Percentiles rank a stretch among this genome's conserved stretches.
Evolutionary conservation across 1,140 invertebrate species (phyloP).

Genomic region (Pseudoatta argentina): DNA sequence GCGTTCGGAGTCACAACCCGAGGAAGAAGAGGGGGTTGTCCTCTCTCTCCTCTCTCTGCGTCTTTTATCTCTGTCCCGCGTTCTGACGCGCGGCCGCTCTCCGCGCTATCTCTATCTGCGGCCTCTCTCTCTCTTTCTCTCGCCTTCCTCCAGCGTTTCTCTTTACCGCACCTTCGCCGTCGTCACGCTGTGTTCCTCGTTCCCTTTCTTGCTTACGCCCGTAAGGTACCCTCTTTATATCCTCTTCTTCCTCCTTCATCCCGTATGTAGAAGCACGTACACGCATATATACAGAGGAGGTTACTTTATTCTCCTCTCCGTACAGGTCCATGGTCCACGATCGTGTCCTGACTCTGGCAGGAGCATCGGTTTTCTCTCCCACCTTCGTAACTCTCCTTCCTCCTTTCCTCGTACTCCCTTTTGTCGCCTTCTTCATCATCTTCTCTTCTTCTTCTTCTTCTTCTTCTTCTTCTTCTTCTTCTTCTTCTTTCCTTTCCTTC

Average conservation of each 20-base stretch:
- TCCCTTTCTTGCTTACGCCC: slow-evolving; percentile 63
- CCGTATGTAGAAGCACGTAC: slow-evolving; percentile 7
- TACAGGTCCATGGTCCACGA: slow-evolving; percentile 77
- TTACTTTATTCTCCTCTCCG: slow-evolving; percentile 73
- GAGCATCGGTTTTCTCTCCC: slow-evolving; percentile 61
- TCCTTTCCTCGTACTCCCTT: slow-evolving; percentile 39
- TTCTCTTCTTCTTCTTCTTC: slow-evolving; percentile 14
- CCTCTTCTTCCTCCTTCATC: slow-evolving; percentile 47
- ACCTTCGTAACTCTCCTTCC: slow-evolving; percentile 43
- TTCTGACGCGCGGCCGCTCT: slow-evolving; percentile 42
- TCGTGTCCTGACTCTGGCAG: slow-evolving; percentile 79
- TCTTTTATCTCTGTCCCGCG: slow-evolving; percentile 63
- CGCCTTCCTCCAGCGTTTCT: slow-evolving; percentile 61
- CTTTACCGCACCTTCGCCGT: slow-evolving; percentile 61
- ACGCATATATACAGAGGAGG: slow-evolving; percentile 37
- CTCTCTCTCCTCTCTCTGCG: slow-evolving; percentile 70
- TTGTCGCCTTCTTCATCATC: slow-evolving; percentile 43
- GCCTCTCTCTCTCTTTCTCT: slow-evolving; percentile 45
- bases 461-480: slow-evolving; percentile 24
- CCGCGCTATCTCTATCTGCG: slow-evolving; percentile 29
- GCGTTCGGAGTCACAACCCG: slow-evolving; percentile 84
- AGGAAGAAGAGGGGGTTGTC: slow-evolving; percentile 81
- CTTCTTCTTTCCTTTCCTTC: slow-evolving; percentile 33
- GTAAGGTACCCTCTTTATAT: slow-evolving; percentile 61
- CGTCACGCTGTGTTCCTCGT: slow-evolving; percentile 35